A percentile compares a stretch with the other conserved stretches of the same genome.
phyloP scores from a whole-genome alignment of 2,888 invertebrate species.

The Hydraecia micacea region DNA sequence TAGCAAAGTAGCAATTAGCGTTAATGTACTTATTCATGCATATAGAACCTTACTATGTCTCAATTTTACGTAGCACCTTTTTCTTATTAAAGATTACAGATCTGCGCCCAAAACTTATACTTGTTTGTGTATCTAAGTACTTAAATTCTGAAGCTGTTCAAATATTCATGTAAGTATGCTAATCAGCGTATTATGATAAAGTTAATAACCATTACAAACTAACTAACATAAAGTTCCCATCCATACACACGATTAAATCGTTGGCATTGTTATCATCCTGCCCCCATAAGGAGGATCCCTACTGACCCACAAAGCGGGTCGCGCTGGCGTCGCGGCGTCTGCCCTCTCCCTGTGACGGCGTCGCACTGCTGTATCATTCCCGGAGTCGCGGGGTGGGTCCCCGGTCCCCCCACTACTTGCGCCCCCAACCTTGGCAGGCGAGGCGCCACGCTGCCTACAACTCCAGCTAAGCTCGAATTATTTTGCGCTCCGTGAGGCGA shows the following conservation, averaged over 20 bases:
- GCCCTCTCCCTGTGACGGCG: slow-evolving; percentile 66
- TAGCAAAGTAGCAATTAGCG: not conserved
- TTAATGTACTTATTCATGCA: not conserved
- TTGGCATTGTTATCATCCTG: slow-evolving; percentile 40
- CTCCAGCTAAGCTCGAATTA: slow-evolving; percentile 50
- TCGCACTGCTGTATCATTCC: slow-evolving; percentile 83
- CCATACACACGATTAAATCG: slow-evolving; percentile 44
- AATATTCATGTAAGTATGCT: slow-evolving; percentile 24
- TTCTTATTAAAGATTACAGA: not conserved
- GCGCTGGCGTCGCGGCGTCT: slow-evolving; percentile 73
- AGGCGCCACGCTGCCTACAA: slow-evolving; percentile 70
- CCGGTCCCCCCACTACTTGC: slow-evolving; percentile 36
- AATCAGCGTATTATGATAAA: slow-evolving; percentile 13
- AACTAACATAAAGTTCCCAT: slow-evolving; percentile 19
- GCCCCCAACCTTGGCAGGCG: slow-evolving; percentile 56
- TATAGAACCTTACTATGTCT: not conserved
- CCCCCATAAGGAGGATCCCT: slow-evolving; percentile 42
- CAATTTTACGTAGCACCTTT: not conserved
- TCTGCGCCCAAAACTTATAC: not conserved
- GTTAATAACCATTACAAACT: slow-evolving; percentile 16
- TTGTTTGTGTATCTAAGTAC: not conserved
- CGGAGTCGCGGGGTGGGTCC: slow-evolving; percentile 62
- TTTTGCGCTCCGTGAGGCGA: slow-evolving; percentile 54
- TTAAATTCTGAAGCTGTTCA: slow-evolving; percentile 19
- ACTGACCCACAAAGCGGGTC: slow-evolving; percentile 64